Conservation (phyloP, 2,888 invertebrate species). For the Chesias legatella region DNA sequence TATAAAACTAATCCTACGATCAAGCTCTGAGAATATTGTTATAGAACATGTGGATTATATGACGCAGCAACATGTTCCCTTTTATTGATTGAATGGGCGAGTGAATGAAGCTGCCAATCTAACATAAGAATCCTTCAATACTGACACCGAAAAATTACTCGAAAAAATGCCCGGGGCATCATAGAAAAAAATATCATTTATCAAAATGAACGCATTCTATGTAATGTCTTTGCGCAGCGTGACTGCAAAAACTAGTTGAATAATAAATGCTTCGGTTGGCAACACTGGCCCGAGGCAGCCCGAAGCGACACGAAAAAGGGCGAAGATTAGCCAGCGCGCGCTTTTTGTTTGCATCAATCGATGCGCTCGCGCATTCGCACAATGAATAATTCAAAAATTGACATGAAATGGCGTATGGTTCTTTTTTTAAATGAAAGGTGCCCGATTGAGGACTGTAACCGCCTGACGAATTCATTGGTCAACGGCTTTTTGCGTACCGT, state of each 20-base stretch:
- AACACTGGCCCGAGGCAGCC: constrained; percentile 69
- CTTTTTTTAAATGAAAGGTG: constrained; percentile 80
- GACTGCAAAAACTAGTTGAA: constrained; percentile 77
- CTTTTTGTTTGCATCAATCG: constrained; percentile 81
- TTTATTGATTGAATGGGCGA: constrained; percentile 51
- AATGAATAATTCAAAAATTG: constrained; percentile 81
- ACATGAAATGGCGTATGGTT: constrained; percentile 81
- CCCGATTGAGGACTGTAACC: constrained; percentile 81
- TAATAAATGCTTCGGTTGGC: constrained; percentile 72
- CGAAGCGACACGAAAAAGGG: constrained; percentile 64
- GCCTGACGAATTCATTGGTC: constrained; percentile 80
- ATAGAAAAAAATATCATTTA: constrained; percentile 66
- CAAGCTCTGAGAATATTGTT: constrained; percentile 51
- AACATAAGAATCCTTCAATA: constrained; percentile 54
- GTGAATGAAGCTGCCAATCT: constrained; percentile 50
- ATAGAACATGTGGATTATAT: constrained; percentile 52
- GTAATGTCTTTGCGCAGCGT: constrained; percentile 76
- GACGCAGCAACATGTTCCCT: constrained; percentile 52
- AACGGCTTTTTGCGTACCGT: constrained; percentile 73
- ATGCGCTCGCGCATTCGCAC: constrained; percentile 80
- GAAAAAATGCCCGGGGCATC: constrained; percentile 44
- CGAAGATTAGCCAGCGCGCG: constrained; percentile 77
- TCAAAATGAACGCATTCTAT: constrained; percentile 74
- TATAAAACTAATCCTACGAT: constrained; percentile 50
- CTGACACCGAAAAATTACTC: constrained; percentile 64